Evolutionary conservation across 2,113 vertebrate genomes (phyloP), one percentile per base, ranked within the genome.

Genomic region (Dasyornis broadbenti): DNA sequence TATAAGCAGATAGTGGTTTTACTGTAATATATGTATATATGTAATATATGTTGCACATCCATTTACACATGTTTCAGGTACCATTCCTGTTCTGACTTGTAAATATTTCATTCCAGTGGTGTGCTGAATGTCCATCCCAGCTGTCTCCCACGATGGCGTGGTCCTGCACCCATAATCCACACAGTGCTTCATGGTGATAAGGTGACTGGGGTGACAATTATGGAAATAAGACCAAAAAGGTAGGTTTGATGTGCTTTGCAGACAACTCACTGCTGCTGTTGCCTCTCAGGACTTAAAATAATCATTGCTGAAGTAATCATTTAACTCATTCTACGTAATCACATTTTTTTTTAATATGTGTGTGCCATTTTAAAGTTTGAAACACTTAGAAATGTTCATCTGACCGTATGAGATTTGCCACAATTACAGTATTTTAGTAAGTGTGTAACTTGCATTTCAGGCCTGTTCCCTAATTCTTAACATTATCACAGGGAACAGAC

Each of bases 121-220:
- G 90, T 99, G 64, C 93, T 99, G 89, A 99, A 99, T 3, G 95
- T 99, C 57, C 99, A 99, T 87, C 99, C 99, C 61, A 99, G 99
- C 96, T 98, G 98, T 68, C 98, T 99, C 60, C 99, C 99, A 0
- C 97, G 99, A 23, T 99, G 99, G 99, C 97, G 99, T 45, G 99
- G 99, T 15, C 98, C 99, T 28, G 99, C 99, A 7, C 99, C 99
- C 0, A 95, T 99, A 70, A 96, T 99, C 92, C 99, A 99, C 90
- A 98, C 99, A 0, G 96, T 99, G 42, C 96, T 99, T 33, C 97
- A 99, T 0, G 99, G 99, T 13, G 99, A 99, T 86, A 63, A 84
- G 15, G 86, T 98, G 89, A 98, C 99, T 5, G 99, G 99, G n/a
- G 99, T 99, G 73, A 99, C 98, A 19, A 91, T 99, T 95, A 99